phyloP scores from a whole-genome alignment of 2,113 vertebrate genomes.

The Poecile atricapillus region DNA sequence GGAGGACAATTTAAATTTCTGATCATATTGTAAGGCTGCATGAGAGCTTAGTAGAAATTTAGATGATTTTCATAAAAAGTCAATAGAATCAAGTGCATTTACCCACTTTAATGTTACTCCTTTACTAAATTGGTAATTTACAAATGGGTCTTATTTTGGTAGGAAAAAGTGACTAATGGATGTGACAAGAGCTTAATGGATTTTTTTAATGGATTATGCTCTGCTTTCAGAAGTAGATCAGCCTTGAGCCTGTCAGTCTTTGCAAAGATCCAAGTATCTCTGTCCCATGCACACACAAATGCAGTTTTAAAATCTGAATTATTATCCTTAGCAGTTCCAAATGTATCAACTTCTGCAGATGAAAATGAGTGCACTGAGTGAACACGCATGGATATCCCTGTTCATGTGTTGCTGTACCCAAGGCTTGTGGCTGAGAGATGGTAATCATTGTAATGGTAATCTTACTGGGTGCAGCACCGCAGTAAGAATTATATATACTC shows the following conservation, averaged over 20 bases:
- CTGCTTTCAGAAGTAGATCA: neutral
- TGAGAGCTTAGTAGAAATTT: neutral
- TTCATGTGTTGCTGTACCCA: neutral
- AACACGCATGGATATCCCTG: neutral
- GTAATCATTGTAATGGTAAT: neutral
- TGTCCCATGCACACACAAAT: neutral
- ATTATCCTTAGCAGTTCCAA: neutral
- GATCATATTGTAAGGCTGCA: neutral
- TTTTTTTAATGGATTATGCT: neutral
- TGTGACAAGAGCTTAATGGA: neutral
- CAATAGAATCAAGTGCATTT: neutral
- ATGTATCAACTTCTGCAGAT: neutral
- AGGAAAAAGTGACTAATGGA: neutral
- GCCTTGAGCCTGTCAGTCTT: neutral
- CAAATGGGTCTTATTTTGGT: neutral
- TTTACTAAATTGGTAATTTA: neutral
- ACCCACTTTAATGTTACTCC: neutral
- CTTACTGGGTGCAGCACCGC: too few relatives aligned
- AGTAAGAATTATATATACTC: neutral
- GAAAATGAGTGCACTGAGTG: neutral
- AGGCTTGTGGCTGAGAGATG: neutral
- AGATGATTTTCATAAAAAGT: constrained; percentile 10
- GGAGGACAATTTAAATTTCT: neutral
- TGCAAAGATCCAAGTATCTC: neutral
- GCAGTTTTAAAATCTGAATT: neutral